Percentiles rank a stretch among this genome's conserved stretches.
phyloP scores from a whole-genome alignment of 30 jellyfish, hydroid and myxozoan genomes.

The Aurelia aurita region DNA sequence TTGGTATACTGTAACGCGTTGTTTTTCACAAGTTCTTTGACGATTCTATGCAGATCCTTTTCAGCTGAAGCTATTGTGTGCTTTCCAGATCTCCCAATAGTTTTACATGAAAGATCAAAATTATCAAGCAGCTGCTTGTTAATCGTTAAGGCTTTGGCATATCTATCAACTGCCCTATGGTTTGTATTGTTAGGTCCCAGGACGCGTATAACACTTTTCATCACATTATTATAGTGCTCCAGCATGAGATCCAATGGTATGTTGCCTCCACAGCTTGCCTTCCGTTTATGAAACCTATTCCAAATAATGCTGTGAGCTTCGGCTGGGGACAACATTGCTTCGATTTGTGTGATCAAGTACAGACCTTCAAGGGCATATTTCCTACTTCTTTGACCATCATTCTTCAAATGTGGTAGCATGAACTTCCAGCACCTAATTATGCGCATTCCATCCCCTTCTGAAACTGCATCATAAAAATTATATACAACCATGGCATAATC shows the following conservation, averaged over 20 bases:
- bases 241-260: too few relatives aligned
- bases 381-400: slow-evolving; percentile 17
- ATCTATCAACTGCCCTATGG: slow-evolving; percentile 18
- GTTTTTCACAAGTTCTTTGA: too few relatives aligned
- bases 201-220: too few relatives aligned
- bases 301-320: too few relatives aligned
- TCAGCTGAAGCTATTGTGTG: background rate
- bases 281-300: too few relatives aligned
- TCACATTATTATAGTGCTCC: too few relatives aligned
- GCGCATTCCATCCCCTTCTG: too few relatives aligned
- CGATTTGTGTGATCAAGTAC: slow-evolving; percentile 11
- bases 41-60: too few relatives aligned
- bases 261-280: too few relatives aligned
- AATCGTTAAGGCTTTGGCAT: slow-evolving; percentile 19
- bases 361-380: slow-evolving; percentile 52
- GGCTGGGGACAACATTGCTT: background rate
- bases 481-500: slow-evolving; percentile 1
- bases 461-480: too few relatives aligned
- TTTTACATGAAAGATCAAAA: background rate
- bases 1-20: too few relatives aligned
- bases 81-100: slow-evolving; percentile 23
- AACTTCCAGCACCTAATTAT: too few relatives aligned
- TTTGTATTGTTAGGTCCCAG: slow-evolving; percentile 24
- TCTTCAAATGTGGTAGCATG: background rate
- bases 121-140: slow-evolving; percentile 35